phyloP scores from a whole-genome alignment of 1,140 invertebrate genomes.

The Holotrichia oblita region DNA sequence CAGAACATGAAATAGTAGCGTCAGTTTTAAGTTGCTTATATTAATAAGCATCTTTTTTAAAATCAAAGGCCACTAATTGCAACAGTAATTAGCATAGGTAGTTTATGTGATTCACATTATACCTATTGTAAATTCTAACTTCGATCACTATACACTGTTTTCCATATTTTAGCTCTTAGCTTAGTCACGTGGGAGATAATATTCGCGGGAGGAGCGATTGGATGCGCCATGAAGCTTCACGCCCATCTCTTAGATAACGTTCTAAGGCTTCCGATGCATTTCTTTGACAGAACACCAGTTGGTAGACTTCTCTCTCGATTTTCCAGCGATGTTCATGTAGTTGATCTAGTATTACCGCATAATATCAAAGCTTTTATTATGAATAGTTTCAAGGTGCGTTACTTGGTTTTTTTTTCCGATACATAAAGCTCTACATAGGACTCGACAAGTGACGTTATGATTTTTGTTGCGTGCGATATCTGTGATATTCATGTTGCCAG shows the following conservation, averaged over 20 bases:
- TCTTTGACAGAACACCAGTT: constrained; percentile 78
- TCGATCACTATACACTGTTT: background rate
- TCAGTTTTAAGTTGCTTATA: no score
- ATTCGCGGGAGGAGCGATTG: constrained; percentile 43
- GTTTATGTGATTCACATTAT: no score
- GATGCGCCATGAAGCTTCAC: constrained; percentile 57
- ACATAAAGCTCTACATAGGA: background rate
- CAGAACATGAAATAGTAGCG: no score
- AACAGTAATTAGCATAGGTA: no score
- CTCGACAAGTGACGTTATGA: background rate
- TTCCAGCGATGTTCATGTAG: constrained; percentile 53
- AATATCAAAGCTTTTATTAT: constrained; percentile 15
- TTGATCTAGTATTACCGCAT: constrained; percentile 46
- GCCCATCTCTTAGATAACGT: constrained; percentile 65
- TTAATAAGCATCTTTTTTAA: no score
- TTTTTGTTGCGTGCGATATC: background rate
- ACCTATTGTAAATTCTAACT: no score
- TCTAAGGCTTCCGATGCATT: constrained; percentile 71
- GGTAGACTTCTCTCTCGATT: constrained; percentile 78
- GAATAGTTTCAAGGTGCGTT: constrained; percentile 46
- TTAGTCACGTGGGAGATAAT: constrained; percentile 19
- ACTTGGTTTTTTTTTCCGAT: background rate
- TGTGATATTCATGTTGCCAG: background rate
- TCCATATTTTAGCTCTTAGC: constrained; percentile 11
- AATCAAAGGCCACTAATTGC: no score